These are phyloP conservation scores for Drosophila ironensis DNA, from an alignment of 1,140 invertebrate species.

Conservation along the genomic window DNA sequence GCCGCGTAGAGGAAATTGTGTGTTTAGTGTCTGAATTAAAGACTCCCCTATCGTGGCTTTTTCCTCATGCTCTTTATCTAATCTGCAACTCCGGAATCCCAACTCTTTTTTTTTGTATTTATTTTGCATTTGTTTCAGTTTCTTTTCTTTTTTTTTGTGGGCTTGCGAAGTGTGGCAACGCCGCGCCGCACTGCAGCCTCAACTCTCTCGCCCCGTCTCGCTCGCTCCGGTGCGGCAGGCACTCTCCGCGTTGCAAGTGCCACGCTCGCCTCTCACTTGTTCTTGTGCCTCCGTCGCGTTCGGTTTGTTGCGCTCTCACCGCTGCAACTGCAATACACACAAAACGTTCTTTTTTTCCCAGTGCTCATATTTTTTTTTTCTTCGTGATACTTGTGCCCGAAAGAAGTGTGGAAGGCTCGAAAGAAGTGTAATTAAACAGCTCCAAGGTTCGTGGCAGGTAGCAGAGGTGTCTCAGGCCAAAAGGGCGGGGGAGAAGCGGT, in stretches of 20 bases:
- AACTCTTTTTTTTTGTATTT: constrained; percentile 11
- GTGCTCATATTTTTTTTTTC: too few relatives aligned
- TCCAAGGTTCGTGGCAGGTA: constrained; percentile 46
- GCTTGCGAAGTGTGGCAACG: constrained; percentile 23
- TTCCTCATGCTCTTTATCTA: constrained; percentile 10
- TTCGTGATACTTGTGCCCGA: too few relatives aligned
- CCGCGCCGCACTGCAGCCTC: constrained; percentile 40
- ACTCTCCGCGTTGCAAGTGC: constrained; percentile 26
- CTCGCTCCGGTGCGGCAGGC: neutral
- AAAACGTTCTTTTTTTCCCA: constrained; percentile 6
- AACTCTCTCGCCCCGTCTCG: constrained; percentile 19
- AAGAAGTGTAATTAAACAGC: constrained; percentile 30
- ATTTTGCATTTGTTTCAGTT: constrained; percentile 16
- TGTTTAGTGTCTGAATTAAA: constrained; percentile 5
- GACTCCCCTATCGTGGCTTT: constrained; percentile 1
- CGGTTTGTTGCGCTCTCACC: constrained; percentile 13
- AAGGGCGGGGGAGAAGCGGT: too few relatives aligned
- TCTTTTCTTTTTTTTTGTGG: too few relatives aligned
- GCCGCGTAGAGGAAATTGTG: constrained; percentile 17
- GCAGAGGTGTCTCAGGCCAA: too few relatives aligned
- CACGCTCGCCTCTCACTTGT: constrained; percentile 6
- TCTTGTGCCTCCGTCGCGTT: constrained; percentile 15
- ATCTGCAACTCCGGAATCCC: constrained; percentile 11
- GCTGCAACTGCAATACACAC: constrained; percentile 11
- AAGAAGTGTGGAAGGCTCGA: neutral